Conservation (phyloP, 1,140 invertebrate genomes). For the Pogonomyrmex californicus region DNA sequence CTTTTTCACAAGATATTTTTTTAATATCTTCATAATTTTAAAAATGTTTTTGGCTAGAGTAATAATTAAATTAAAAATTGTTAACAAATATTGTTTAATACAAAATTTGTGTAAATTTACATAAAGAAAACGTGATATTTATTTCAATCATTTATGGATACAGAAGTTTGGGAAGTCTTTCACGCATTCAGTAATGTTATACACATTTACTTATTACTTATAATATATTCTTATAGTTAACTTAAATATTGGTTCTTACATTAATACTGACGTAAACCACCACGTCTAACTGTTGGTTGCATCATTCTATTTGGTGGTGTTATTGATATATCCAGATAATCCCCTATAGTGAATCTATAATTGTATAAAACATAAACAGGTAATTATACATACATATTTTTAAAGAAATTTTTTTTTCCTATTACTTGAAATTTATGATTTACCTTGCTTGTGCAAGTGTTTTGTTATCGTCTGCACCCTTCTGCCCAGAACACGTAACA, state of each 20-base stretch:
- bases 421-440: not conserved
- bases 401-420: not conserved
- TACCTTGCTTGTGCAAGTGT: constrained; percentile 92
- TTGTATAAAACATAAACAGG: constrained; percentile 26
- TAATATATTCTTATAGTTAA: constrained; percentile 87
- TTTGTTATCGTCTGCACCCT: constrained; percentile 96
- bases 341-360: constrained; percentile 95
- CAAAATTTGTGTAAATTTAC: not conserved
- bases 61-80: too few species aligned
- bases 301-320: constrained; percentile 94
- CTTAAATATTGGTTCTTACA: constrained; percentile 10
- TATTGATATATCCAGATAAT: constrained; percentile 99
- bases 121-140: not conserved
- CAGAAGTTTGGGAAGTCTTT: constrained; percentile 57
- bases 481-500: constrained; percentile 96
- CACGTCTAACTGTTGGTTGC: constrained; percentile 89
- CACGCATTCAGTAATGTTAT: constrained; percentile 95
- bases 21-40: too few species aligned
- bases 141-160: constrained; percentile 21
- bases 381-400: not conserved
- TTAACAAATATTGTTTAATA: too few species aligned
- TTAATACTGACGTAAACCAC: constrained; percentile 88
- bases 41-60: too few species aligned
- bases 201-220: constrained; percentile 97
- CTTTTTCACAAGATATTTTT: too few species aligned